Conservation (phyloP, 2,888 invertebrate genomes). For the Patella depressa region DNA sequence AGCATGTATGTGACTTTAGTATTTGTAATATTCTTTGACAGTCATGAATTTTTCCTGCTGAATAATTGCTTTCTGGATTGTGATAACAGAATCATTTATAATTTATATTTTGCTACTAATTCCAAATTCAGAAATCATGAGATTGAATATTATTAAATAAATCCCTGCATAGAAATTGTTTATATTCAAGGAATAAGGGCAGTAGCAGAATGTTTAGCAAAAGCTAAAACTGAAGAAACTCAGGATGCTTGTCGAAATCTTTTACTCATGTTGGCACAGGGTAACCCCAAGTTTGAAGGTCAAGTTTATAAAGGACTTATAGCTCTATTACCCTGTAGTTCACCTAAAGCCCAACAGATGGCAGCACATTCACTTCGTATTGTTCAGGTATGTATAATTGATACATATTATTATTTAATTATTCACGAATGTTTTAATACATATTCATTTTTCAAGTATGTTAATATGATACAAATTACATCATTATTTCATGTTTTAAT, state of each 20-base stretch:
- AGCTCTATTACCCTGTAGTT: constrained; percentile 70
- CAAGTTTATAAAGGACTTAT: constrained; percentile 72
- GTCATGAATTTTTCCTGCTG: too few relatives aligned
- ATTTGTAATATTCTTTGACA: too few relatives aligned
- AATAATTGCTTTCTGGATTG: too few relatives aligned
- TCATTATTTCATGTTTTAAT: background rate
- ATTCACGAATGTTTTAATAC: too few relatives aligned
- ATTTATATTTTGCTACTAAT: too few relatives aligned
- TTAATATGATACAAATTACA: background rate
- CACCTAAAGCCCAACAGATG: constrained; percentile 72
- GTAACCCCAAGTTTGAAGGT: constrained; percentile 69
- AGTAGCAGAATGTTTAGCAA: constrained; percentile 71
- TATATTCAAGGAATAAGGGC: constrained; percentile 66
- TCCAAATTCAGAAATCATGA: too few relatives aligned
- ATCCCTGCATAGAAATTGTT: too few relatives aligned
- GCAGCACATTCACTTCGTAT: constrained; percentile 68
- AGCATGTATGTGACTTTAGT: too few relatives aligned
- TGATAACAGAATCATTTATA: too few relatives aligned
- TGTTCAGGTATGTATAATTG: constrained; percentile 57
- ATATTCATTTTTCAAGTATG: background rate
- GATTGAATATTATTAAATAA: too few relatives aligned
- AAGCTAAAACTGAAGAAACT: constrained; percentile 68
- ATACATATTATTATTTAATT: background rate
- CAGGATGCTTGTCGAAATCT: constrained; percentile 68
- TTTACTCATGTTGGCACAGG: constrained; percentile 68